Evolutionary conservation across 2,797 vertebrate genomes (phyloP).

Genomic region (Graptemys geographica): DNA sequence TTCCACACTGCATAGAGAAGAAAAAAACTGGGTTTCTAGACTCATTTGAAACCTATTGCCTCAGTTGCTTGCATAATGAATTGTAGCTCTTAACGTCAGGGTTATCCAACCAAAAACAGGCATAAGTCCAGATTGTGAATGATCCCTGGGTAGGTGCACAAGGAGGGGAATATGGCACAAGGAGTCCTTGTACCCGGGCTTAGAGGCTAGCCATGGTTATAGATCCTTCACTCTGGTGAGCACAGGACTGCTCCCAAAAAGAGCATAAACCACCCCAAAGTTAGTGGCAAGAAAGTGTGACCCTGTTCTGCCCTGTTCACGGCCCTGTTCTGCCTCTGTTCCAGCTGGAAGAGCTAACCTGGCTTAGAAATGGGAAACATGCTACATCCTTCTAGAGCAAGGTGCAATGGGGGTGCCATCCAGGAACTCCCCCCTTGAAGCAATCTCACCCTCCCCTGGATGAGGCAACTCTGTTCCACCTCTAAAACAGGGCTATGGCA

Average conservation of each 20-base stretch:
- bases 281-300: neutral
- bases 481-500: neutral
- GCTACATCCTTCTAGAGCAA: neutral
- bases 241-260: neutral
- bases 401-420: neutral
- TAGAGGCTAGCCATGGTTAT: accelerated
- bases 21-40: neutral
- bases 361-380: neutral
- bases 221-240: neutral
- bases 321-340: neutral
- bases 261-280: neutral
- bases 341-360: neutral
- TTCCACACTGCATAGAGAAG: neutral
- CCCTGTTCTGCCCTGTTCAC: no score
- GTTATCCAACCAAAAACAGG: neutral
- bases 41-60: neutral
- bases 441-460: neutral
- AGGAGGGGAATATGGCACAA: neutral
- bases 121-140: neutral
- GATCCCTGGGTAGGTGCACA: neutral
- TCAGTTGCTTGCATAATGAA: neutral
- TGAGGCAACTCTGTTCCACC: neutral
- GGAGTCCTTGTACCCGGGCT: neutral
- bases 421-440: neutral
- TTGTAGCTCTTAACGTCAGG: neutral